These are phyloP conservation scores for Isichthys henryi DNA, from an alignment of 2,113 vertebrate genomes.

Conservation along the genomic window DNA sequence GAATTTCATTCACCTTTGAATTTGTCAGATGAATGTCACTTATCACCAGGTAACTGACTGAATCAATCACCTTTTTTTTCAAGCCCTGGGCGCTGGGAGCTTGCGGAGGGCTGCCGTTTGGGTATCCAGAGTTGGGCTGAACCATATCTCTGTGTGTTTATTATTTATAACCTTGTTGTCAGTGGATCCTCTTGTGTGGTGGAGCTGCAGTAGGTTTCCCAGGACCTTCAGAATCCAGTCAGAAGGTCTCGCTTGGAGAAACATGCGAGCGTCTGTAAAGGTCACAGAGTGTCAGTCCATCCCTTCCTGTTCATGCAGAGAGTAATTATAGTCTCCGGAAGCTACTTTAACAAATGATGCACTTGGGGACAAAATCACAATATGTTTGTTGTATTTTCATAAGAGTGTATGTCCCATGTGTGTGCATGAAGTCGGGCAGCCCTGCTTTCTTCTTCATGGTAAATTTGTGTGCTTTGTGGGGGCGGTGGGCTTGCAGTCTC, in stretches of 20 bases:
- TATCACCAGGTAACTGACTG: not conserved
- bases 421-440: not conserved
- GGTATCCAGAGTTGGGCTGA: not conserved
- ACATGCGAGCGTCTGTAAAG: not conserved
- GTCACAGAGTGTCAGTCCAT: not conserved
- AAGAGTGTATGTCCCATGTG: not conserved
- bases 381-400: slow-evolving; percentile 54
- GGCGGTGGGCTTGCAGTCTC: slow-evolving; percentile 32
- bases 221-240: not conserved
- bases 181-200: not conserved
- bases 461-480: slow-evolving; percentile 25
- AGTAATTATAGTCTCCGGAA: slow-evolving; percentile 4
- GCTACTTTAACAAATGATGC: slow-evolving; percentile 26
- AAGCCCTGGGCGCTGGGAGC: not conserved
- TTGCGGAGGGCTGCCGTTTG: not conserved
- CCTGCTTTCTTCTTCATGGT: slow-evolving; percentile 20
- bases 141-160: not conserved
- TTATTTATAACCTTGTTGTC: not conserved
- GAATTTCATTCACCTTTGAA: not conserved
- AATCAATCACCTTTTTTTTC: not conserved
- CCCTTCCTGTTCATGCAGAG: slow-evolving; percentile 1
- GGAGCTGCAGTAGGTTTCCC: not conserved
- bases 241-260: not conserved
- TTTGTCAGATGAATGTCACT: not conserved
- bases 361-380: slow-evolving; percentile 33